Evolutionary conservation across 1,140 invertebrate species (phyloP).

Genomic region (Delia radicum): DNA sequence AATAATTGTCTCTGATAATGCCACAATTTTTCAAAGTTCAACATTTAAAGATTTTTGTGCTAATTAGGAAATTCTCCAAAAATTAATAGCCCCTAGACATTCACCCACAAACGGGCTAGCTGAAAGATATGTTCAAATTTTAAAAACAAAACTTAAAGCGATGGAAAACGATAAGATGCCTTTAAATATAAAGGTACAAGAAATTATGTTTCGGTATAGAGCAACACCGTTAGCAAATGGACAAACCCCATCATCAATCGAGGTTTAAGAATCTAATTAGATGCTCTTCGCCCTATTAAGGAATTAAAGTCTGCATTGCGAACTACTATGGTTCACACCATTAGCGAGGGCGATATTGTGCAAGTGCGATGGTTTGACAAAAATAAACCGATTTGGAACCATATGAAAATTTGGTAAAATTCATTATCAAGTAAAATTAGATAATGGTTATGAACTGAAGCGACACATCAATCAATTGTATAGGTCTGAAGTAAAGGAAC

Average conservation of each 20-base stretch:
- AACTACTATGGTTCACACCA: not conserved
- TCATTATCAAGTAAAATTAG: not conserved
- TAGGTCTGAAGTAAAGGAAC: not conserved
- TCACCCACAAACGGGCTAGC: not conserved
- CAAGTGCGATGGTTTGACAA: not conserved
- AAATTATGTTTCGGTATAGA: slow-evolving; percentile 19
- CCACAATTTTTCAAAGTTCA: not conserved
- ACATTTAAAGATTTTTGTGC: not conserved
- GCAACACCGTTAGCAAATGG: slow-evolving; percentile 21
- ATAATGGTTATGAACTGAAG: not conserved
- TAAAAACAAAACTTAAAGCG: slow-evolving; percentile 12
- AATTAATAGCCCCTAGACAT: not conserved
- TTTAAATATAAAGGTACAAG: not conserved
- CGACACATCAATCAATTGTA: not conserved
- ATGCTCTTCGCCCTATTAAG: not conserved
- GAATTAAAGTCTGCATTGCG: no score
- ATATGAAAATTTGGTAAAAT: not conserved
- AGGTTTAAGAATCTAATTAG: not conserved
- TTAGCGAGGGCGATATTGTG: not conserved
- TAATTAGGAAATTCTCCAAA: not conserved
- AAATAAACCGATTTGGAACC: not conserved
- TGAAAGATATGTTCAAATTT: slow-evolving; percentile 18
- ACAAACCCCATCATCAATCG: not conserved
- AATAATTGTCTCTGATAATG: not conserved
- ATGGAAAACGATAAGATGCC: not conserved